Evolutionary conservation across 2,797 vertebrate species (phyloP), one percentile per base, ranked within the genome.

Genomic region (Enteromius trimaculatus): DNA sequence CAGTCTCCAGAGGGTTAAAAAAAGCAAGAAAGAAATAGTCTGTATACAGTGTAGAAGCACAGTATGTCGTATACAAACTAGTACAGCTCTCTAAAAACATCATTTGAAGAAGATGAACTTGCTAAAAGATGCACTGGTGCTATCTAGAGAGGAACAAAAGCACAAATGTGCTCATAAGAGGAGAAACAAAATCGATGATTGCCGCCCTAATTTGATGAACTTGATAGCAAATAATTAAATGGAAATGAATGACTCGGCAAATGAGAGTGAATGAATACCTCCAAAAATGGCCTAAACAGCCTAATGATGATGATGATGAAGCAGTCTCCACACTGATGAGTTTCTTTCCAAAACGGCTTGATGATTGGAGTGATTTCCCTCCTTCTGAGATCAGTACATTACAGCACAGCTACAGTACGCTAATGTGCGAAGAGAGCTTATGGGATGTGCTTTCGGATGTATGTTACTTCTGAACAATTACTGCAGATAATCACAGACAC

Each of bases 281-380:
- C 21, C 65, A 77, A 70, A 82, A 75, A 64, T 76, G 13, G 62
- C 19, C 49, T 16, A 16, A 31, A 34, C 49, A 44, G 29, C 39
- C 39, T 81, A 81, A 82, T 81, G 80, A 75, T 75, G 70, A 62
- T 64, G 39, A 77, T 82, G 68, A 74, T 85, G 69, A 82, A 60
- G 19, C 29, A 23, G 26, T 39, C 78, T 75, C 68, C 23, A 44
- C 6, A 42, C 29, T 62, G 47, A 65, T 53, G 77, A 82, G 77
- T 26, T 74, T 82, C 77, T 47, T 31, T 62, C 31, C n/a, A 75
- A 74, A 74, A 69, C 70, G 49, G 70, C 44, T 69, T 80, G 53
- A 81, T 74, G 74, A 85, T 76, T 69, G 53, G 60, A 62, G 72
- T 74, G 80, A 86, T 83, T 72, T 80, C 53, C 71, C 26, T 51